Conservation (phyloP, 1,140 invertebrate species). For the Centruroides sculpturatus region DNA sequence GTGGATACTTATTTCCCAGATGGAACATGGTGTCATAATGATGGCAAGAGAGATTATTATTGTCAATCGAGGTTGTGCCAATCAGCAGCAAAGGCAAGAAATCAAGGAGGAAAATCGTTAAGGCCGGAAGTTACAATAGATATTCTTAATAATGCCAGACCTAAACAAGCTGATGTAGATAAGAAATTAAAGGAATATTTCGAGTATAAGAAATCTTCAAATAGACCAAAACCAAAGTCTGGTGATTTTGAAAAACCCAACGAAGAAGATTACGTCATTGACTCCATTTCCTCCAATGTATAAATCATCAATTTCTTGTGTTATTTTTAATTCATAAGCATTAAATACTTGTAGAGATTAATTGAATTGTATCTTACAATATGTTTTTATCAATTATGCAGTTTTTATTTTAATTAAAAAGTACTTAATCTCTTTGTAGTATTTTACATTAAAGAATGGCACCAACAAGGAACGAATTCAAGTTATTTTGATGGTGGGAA, state of each 20-base stretch:
- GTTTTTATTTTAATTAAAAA: no score
- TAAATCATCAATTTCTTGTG: no score
- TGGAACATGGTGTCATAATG: constrained; percentile 60
- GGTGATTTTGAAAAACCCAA: constrained; percentile 8
- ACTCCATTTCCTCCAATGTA: constrained; percentile 3
- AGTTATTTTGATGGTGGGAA: no score
- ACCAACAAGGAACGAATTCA: no score
- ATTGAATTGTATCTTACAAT: no score
- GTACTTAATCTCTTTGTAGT: no score
- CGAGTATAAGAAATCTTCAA: constrained; percentile 1
- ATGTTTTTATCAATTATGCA: no score
- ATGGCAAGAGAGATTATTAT: constrained; percentile 45
- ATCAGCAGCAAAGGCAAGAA: constrained; percentile 27
- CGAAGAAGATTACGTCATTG: constrained; percentile 11
- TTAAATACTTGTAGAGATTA: no score
- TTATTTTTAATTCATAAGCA: no score
- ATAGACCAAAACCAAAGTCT: background rate
- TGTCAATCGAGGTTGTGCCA: constrained; percentile 56
- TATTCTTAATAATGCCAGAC: constrained; percentile 9
- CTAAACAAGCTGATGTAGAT: constrained; percentile 1
- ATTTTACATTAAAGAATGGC: no score
- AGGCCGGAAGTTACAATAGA: constrained; percentile 7
- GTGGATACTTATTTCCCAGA: constrained; percentile 60
- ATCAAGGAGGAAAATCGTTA: background rate
- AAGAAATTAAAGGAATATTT: constrained; percentile 11